phyloP scores from a whole-genome alignment of 1,140 invertebrate genomes.

The Geopemphigus sp. region DNA sequence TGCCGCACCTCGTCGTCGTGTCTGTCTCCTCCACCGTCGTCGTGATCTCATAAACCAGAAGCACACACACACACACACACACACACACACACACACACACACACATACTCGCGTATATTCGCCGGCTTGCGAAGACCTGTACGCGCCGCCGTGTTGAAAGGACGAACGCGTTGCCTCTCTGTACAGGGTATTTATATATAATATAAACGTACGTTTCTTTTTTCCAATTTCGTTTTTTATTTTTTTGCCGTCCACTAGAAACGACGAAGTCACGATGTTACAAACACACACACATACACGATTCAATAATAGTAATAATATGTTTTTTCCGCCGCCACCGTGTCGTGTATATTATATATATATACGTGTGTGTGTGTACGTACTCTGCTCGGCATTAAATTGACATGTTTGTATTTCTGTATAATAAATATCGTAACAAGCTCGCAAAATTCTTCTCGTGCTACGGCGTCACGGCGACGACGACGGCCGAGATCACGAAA shows the following conservation, averaged over 20 bases:
- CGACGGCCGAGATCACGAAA: neutral
- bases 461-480: neutral
- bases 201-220: neutral
- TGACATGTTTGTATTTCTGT: constrained; percentile 39
- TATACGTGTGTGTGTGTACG: neutral
- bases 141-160: constrained; percentile 24
- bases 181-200: constrained; percentile 5
- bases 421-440: neutral
- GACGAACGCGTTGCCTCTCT: neutral
- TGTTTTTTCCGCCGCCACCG: constrained; percentile 7
- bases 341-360: constrained; percentile 9
- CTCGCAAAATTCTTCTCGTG: constrained; percentile 9
- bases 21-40: neutral
- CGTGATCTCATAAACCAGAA: constrained; percentile 46
- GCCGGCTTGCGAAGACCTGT: too few relatives aligned
- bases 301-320: constrained; percentile 37
- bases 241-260: constrained; percentile 1
- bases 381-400: constrained; percentile 1
- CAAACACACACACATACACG: constrained; percentile 3
- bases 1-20: constrained; percentile 19
- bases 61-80: neutral
- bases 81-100: too few relatives aligned
- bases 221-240: neutral
- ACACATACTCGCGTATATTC: too few relatives aligned
- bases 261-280: constrained; percentile 41